Evolutionary conservation across 2,888 invertebrate species (phyloP), one percentile per base, ranked within the genome.

Genomic region (Melikaiella ostensackeni): DNA sequence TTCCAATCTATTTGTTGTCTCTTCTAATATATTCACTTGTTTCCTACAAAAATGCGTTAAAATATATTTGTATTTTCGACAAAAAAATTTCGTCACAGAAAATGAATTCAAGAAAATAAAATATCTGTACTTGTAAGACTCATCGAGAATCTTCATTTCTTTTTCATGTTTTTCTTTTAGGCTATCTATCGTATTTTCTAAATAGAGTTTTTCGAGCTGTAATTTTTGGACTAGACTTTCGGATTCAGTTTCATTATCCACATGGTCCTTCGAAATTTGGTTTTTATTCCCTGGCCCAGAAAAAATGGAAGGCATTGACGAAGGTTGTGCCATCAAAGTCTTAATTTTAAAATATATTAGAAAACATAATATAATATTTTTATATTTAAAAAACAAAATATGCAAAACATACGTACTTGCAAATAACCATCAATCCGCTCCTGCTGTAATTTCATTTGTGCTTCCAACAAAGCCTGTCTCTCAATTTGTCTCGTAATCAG

Each of bases 371-470:
- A 55, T 61, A 11, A 66, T 62, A 55, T 62, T 63, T 42, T n/a
- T 21, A 9, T 16, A 9, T 38, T 33, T 46, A 27, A 55, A n/a
- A n/a, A 30, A 7, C 13, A 75, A 63, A 7, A 19, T 6, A 24
- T n/a, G 21, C 4, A 46, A 75, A 75, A 63, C 24, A 33, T 33
- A 62, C 84, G 78, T 80, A 90, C 91, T 83, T 88, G 86, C 77
- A 91, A 87, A 77, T 89, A 88, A 80, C 79, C 84, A 81, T 89
- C 84, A 70, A 90, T 89, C 3, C 89, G 85, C 55, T 88, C 87
- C 76, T 90, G 91, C 75, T 89, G 90, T 59, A 85, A 80, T 81
- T 88, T 89, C 83, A 91, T 86, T 81, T 90, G 90, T 9, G 87
- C 83, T 75, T 91, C 90, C 4, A 89, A 81, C 38, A 86, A 79